A percentile compares a stretch with the other conserved stretches of the same genome.
Conservation (phyloP, 2,888 invertebrate species). For the Drosophila sordidula region DNA sequence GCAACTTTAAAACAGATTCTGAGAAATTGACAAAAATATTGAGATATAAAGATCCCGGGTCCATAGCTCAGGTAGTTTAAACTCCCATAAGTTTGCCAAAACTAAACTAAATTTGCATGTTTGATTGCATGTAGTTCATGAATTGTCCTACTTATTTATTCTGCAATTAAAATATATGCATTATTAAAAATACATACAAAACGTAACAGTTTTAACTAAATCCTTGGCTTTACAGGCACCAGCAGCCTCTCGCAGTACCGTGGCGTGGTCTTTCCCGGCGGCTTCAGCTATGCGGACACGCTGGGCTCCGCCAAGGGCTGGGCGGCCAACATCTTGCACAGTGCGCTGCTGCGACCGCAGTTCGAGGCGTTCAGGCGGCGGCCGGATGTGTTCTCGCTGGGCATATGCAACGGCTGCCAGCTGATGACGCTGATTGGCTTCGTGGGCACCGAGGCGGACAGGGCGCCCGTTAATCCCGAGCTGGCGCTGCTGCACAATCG, state of each 20-base stretch:
- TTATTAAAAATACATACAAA: no score
- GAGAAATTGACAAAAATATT: no score
- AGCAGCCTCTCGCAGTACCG: conserved; percentile 92
- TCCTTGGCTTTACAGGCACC: conserved; percentile 84
- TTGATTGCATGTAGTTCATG: no score
- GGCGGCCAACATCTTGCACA: conserved; percentile 96
- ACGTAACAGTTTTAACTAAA: no score
- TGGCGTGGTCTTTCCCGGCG: conserved; percentile 96
- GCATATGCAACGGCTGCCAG: conserved; percentile 99
- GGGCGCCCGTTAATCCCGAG: conserved; percentile 84
- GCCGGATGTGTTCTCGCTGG: conserved; percentile 95
- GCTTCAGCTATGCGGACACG: conserved; percentile 99
- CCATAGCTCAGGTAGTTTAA: no score
- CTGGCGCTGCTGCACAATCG: conserved; percentile 93
- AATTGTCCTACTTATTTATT: no score
- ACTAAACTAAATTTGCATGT: no score
- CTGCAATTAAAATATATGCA: no score
- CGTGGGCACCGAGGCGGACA: conserved; percentile 88
- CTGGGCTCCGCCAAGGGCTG: conserved; percentile 99
- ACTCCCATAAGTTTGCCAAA: no score
- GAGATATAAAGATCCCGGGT: no score
- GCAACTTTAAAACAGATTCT: no score
- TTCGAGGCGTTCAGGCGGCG: conserved; percentile 91
- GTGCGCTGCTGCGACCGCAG: conserved; percentile 90
- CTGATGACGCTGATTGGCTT: conserved; percentile 97